These are phyloP conservation scores for Drepana arcuata DNA, from an alignment of 1,140 invertebrate genomes.

Conservation along the genomic window DNA sequence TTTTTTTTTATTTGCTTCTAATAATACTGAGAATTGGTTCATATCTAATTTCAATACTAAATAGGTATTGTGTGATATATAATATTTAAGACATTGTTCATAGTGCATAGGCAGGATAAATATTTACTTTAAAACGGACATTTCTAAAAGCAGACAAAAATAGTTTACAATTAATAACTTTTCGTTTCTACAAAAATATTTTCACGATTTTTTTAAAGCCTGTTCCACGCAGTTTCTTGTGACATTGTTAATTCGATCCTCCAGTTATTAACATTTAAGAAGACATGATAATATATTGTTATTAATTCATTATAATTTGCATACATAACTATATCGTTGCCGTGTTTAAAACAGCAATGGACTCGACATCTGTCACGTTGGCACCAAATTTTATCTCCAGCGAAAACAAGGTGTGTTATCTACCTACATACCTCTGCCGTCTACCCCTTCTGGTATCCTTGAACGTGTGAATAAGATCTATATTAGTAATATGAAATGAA, in stretches of 20 bases:
- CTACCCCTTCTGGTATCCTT: too few relatives aligned
- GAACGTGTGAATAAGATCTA: too few relatives aligned
- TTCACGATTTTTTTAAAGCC: conserved; percentile 40
- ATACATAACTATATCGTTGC: too few relatives aligned
- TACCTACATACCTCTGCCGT: too few relatives aligned
- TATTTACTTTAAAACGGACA: conserved; percentile 3
- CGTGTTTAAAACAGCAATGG: too few relatives aligned
- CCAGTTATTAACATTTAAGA: background rate
- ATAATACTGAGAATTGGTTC: too few relatives aligned
- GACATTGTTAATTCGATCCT: background rate
- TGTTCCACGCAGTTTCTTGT: conserved; percentile 39
- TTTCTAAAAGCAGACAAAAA: conserved; percentile 37
- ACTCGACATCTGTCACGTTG: too few relatives aligned
- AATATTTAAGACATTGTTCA: background rate
- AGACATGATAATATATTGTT: background rate
- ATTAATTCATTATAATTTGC: too few relatives aligned
- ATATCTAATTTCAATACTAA: background rate
- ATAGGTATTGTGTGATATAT: background rate
- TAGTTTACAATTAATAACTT: conserved; percentile 12
- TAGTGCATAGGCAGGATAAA: background rate
- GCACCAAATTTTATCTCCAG: too few relatives aligned
- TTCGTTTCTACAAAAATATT: conserved; percentile 24
- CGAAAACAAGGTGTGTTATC: too few relatives aligned
- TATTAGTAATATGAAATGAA: too few relatives aligned
- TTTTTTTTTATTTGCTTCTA: too few relatives aligned